These are phyloP conservation scores for Pelecanus crispus DNA, from an alignment of 2,113 vertebrate species.

Conservation along the genomic window DNA sequence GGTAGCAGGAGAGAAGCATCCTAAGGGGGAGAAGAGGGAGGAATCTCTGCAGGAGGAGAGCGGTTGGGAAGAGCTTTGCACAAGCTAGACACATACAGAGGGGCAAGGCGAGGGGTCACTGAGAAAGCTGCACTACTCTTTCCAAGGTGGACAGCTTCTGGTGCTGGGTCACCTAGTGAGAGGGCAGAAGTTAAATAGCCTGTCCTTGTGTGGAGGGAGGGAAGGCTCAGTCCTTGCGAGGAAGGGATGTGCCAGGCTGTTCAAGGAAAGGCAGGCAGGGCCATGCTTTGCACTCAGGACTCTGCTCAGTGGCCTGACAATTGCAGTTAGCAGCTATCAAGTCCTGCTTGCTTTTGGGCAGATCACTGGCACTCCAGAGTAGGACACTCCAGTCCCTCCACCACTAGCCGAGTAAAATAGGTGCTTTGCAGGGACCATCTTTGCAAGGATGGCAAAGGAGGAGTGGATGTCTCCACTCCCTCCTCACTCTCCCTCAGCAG, in stretches of 20 bases:
- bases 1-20: not conserved
- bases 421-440: not conserved
- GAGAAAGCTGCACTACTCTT: not conserved
- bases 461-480: not conserved
- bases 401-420: not conserved
- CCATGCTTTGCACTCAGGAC: not conserved
- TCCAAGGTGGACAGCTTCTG: not conserved
- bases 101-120: not conserved
- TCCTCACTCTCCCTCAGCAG: not conserved
- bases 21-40: not conserved
- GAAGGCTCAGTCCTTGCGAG: not conserved
- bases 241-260: not conserved
- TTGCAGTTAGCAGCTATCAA: not conserved
- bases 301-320: not conserved
- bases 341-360: not conserved
- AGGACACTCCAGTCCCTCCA: not conserved
- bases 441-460: not conserved
- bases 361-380: not conserved
- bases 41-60: not conserved
- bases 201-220: not conserved
- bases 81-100: not conserved
- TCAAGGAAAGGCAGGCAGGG: not conserved
- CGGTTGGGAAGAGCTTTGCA: not conserved
- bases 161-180: not conserved
- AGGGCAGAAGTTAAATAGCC: not conserved